Base-by-base conservation (phyloP, 2,113 vertebrate genomes). In the Pygathrix nemaeus region DNA sequence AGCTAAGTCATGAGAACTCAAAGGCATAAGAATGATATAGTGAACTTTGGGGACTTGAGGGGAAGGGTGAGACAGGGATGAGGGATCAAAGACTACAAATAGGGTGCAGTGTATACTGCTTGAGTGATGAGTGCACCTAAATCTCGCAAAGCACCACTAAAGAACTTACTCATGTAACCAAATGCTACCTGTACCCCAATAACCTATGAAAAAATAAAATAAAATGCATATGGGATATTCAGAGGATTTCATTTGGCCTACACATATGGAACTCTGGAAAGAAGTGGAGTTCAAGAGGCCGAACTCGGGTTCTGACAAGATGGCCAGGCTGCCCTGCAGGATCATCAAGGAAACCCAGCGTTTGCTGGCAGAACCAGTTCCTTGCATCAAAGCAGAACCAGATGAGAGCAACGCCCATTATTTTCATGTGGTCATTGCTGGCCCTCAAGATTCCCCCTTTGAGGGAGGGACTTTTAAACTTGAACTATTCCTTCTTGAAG, bases 401-500 rank as follows among this genome's bases (percentile, higher is more conserved):
- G 99, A 99, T 98, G 99, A 99, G 98, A 99, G 99, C 99, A 99
- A 99, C 48, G 99, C 99, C 92, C 99, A 99, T 98, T 99, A 99
- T 99, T 99, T 99, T 98, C 99, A 99, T 16, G 99, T 99, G 98
- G 99, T 99, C 99, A 99, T 99, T 96, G 99, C 99, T 96, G 99
- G 99, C 97, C 99, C 99, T 93, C 99, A 99, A 98, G 99, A 99
- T 99, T 99, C 99, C 84, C 99, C 99, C 97, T 99, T 99, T 98
- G 99, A 99, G 99, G 99, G 99, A 98, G 99, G 99, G 98, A 99
- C 99, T 98, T 99, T 99, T 99, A 99, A 99, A 99, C 99, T 99
- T 99, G 99, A 99, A 99, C 99, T 99, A 98, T 99, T 99, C 99
- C 99, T 99, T 99, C 99, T 99, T 85, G 99, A 99, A 99, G 99